A percentile compares a stretch with the other conserved stretches of the same genome.
These are phyloP conservation scores for Rhizoglyphus robini DNA, from an alignment of 1,140 invertebrate genomes.

Conservation along the genomic window DNA sequence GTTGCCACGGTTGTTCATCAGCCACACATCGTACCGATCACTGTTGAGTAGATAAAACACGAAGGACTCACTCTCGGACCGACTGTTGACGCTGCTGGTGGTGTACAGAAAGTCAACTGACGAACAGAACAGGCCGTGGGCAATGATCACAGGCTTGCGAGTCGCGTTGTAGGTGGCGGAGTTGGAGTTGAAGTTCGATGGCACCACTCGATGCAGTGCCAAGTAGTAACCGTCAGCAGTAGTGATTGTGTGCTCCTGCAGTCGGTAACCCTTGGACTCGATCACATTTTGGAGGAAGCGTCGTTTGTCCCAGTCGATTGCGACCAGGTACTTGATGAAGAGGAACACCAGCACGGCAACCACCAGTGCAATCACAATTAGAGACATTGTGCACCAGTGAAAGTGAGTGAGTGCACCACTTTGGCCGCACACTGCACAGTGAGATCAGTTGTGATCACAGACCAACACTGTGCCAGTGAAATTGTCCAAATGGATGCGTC, in stretches of 20 bases:
- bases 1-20: background rate
- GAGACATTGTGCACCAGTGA: too few species aligned
- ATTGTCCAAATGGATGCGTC: too few species aligned
- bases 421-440: too few species aligned
- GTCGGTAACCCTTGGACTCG: background rate
- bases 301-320: too few species aligned
- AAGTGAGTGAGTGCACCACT: too few species aligned
- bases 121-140: constrained; percentile 1
- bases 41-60: background rate
- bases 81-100: background rate
- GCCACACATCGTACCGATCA: background rate
- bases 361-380: too few species aligned
- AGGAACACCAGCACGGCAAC: too few species aligned
- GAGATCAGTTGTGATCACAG: too few species aligned
- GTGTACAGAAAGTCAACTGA: constrained; percentile 4
- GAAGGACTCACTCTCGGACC: background rate
- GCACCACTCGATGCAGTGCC: background rate
- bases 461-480: too few species aligned
- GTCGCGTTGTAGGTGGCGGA: background rate
- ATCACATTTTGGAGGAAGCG: too few species aligned
- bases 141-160: background rate
- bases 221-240: background rate
- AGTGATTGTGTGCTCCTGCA: background rate
- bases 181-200: background rate
- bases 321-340: too few species aligned